Percentiles rank a stretch among this genome's conserved stretches.
Conservation (phyloP, 2,888 invertebrate species). For the Panopea generosa region DNA sequence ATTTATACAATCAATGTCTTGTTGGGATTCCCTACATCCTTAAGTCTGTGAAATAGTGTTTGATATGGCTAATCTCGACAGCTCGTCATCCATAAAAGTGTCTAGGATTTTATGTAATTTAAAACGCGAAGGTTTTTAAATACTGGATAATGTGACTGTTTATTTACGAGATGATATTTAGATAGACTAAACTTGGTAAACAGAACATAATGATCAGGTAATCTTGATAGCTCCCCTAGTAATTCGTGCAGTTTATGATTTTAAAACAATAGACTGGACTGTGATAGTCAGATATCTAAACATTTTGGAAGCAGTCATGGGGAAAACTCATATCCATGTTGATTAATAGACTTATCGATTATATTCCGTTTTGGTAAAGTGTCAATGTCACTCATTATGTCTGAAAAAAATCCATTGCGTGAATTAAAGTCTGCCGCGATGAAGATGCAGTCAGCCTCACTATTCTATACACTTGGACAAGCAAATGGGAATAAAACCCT, state of each 20-base stretch:
- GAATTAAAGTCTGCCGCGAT: slow-evolving; percentile 38
- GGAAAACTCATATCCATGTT: slow-evolving; percentile 35
- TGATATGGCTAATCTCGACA: slow-evolving; percentile 10
- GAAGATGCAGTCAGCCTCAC: slow-evolving; percentile 30
- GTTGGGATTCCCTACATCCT: slow-evolving; percentile 20
- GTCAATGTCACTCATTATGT: slow-evolving; percentile 26
- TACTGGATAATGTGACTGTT: background rate
- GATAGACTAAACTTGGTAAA: background rate
- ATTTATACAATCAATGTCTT: slow-evolving; percentile 15
- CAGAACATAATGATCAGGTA: slow-evolving; percentile 16
- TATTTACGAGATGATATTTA: background rate
- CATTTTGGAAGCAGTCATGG: slow-evolving; percentile 20
- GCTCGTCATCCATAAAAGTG: slow-evolving; percentile 19
- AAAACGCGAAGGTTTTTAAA: background rate
- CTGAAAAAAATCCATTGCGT: slow-evolving; percentile 31
- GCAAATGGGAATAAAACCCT: slow-evolving; percentile 31
- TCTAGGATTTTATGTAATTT: slow-evolving; percentile 26
- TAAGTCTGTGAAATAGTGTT: slow-evolving; percentile 21
- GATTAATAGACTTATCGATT: slow-evolving; percentile 25
- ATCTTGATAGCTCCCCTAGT: slow-evolving; percentile 21
- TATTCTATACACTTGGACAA: slow-evolving; percentile 28
- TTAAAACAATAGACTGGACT: slow-evolving; percentile 15
- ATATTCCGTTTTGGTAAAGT: slow-evolving; percentile 9
- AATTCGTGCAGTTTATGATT: slow-evolving; percentile 13
- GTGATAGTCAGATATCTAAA: slow-evolving; percentile 22